Conservation (phyloP, 2,888 invertebrate species). For the Aleiodes testaceus region DNA sequence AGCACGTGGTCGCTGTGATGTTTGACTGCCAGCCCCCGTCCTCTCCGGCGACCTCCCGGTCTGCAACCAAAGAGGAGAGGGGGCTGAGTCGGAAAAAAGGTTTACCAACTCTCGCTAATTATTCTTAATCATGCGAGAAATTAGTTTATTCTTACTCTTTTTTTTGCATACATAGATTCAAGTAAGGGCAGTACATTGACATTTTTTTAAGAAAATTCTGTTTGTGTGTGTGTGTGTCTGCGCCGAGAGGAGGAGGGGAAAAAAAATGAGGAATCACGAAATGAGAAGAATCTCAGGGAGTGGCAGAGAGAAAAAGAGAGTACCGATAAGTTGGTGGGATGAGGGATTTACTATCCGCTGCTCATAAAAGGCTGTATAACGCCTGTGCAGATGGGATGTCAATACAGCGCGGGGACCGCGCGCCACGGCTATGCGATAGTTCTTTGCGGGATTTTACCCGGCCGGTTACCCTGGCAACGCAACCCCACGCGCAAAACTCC, state of each 20-base stretch:
- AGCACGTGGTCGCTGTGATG: conserved; percentile 57
- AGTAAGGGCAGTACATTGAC: neutral
- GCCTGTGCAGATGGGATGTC: conserved; percentile 65
- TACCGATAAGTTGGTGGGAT: neutral
- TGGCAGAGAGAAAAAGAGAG: conserved; percentile 45
- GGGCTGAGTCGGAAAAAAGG: conserved; percentile 68
- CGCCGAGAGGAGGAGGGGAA: conserved; percentile 22
- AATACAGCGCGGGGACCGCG: conserved; percentile 57
- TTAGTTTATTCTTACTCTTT: conserved; percentile 13
- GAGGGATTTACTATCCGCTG: conserved; percentile 38
- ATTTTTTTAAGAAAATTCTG: neutral
- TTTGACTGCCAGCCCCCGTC: conserved; percentile 72
- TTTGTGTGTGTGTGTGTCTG: too few species aligned
- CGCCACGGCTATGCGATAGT: conserved; percentile 59
- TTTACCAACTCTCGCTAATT: conserved; percentile 37
- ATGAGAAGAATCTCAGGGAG: conserved; percentile 46
- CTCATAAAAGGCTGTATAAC: conserved; percentile 65
- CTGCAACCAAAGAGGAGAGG: conserved; percentile 73
- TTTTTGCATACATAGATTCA: neutral
- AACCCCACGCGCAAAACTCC: conserved; percentile 52
- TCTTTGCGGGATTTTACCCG: conserved; percentile 72
- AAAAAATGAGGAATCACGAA: neutral
- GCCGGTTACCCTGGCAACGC: conserved; percentile 71
- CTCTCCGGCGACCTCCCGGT: conserved; percentile 72
- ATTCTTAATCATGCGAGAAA: conserved; percentile 13